Evolutionary conservation across 1,140 invertebrate species (phyloP).

Genomic region (Macrotrachela quadricornifera): DNA sequence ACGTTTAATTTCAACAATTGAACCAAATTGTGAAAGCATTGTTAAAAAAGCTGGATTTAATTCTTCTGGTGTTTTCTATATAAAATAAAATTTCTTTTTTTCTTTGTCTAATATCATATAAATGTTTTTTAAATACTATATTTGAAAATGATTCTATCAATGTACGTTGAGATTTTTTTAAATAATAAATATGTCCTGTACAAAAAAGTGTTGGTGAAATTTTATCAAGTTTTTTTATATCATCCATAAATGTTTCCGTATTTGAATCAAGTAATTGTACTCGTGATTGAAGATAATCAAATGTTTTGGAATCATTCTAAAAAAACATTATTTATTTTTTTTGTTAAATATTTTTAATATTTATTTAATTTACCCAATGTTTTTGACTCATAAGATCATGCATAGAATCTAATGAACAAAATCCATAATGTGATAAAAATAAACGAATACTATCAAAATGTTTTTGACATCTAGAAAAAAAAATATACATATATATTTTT

Average conservation of each 20-base stretch:
- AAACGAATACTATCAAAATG: conserved; percentile 40
- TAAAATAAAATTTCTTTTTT: too few relatives aligned
- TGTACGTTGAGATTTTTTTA: conserved; percentile 54
- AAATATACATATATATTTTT: too few relatives aligned
- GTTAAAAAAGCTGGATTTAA: conserved; percentile 52
- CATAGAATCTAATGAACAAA: conserved; percentile 50
- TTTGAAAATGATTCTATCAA: conserved; percentile 42
- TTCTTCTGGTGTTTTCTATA: conserved; percentile 29
- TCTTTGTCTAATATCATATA: too few relatives aligned
- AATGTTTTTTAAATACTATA: too few relatives aligned
- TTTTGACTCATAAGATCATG: background rate
- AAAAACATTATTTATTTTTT: too few relatives aligned
- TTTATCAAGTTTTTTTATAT: conserved; percentile 50
- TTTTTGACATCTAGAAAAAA: too few relatives aligned
- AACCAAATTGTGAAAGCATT: conserved; percentile 58
- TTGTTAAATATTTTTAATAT: background rate
- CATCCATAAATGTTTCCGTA: conserved; percentile 44
- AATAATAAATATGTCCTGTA: conserved; percentile 83
- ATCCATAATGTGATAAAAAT: conserved; percentile 77
- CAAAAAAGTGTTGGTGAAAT: conserved; percentile 63
- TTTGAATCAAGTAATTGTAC: conserved; percentile 44
- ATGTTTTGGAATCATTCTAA: too few relatives aligned
- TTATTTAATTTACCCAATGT: background rate
- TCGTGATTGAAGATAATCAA: too few relatives aligned
- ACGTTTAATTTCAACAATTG: conserved; percentile 53